These are phyloP conservation scores for Dallia pectoralis DNA, from an alignment of 2,797 vertebrate genomes.

Conservation along the genomic window DNA sequence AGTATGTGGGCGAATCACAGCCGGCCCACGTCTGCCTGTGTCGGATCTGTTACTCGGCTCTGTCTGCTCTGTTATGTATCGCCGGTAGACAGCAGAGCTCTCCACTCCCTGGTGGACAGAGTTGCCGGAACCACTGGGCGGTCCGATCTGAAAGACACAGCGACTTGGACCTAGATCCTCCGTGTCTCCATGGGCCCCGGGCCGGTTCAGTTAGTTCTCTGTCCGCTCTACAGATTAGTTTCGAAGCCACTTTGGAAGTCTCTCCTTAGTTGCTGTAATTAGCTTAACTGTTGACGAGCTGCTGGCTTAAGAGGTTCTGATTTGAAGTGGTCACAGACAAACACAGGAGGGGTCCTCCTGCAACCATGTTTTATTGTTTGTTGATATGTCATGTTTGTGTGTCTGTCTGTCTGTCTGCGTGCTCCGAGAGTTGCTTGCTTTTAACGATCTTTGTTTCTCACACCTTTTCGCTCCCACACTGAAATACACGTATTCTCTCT, in stretches of 20 bases:
- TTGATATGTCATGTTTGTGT: conserved; percentile 36
- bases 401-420: conserved; percentile 14
- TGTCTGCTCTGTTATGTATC: conserved; percentile 5
- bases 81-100: background rate
- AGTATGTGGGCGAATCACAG: conserved; percentile 3
- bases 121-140: conserved; percentile 29
- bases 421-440: conserved; percentile 7
- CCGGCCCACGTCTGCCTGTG: background rate
- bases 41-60: background rate
- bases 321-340: conserved; percentile 24
- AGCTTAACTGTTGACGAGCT: conserved; percentile 61
- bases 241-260: conserved; percentile 10
- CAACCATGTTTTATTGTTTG: conserved; percentile 11
- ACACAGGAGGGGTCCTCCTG: background rate
- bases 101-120: no score
- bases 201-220: background rate
- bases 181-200: background rate
- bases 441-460: background rate
- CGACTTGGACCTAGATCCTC: conserved; percentile 18
- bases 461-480: background rate
- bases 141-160: conserved; percentile 55
- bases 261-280: conserved; percentile 59
- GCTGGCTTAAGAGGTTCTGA: conserved; percentile 48
- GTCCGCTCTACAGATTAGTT: conserved; percentile 17
- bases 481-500: background rate